Evolutionary conservation across 2,797 vertebrate genomes (phyloP).

Genomic region (Ataeniobius toweri): DNA sequence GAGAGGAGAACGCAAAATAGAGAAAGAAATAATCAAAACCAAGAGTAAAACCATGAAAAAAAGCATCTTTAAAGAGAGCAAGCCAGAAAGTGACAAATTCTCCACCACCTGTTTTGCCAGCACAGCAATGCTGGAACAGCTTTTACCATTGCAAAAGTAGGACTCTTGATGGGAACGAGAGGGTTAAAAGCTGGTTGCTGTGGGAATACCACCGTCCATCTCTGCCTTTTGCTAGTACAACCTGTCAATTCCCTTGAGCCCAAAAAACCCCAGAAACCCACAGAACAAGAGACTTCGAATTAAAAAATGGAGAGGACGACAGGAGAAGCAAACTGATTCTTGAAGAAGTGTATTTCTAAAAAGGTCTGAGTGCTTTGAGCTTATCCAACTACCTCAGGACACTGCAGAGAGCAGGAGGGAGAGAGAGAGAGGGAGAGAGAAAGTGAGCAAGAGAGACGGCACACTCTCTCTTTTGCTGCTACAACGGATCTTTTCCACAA

Average conservation of each 20-base stretch:
- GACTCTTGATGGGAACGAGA: slow-evolving; percentile 45
- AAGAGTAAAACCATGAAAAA: slow-evolving; percentile 60
- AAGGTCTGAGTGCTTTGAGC: slow-evolving; percentile 78
- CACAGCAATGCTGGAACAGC: slow-evolving; percentile 63
- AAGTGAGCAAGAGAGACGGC: slow-evolving; percentile 54
- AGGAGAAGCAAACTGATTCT: slow-evolving; percentile 76
- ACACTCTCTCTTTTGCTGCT: slow-evolving; percentile 80
- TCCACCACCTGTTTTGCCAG: slow-evolving; percentile 78
- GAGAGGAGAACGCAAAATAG: slow-evolving; percentile 88
- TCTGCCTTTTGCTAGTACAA: slow-evolving; percentile 50
- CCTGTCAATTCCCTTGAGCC: slow-evolving; percentile 53
- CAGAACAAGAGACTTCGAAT: slow-evolving; percentile 56
- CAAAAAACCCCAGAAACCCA: slow-evolving; percentile 75
- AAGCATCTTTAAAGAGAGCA: slow-evolving; percentile 40
- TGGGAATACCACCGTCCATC: slow-evolving; percentile 63
- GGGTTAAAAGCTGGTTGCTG: slow-evolving; percentile 70
- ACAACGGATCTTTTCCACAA: slow-evolving; percentile 79
- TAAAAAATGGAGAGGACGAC: slow-evolving; percentile 36
- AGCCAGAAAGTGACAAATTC: slow-evolving; percentile 71
- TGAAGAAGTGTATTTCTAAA: slow-evolving; percentile 75
- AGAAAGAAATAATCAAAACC: slow-evolving; percentile 11
- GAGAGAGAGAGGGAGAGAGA: slow-evolving; percentile 26
- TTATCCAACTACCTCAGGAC: slow-evolving; percentile 81
- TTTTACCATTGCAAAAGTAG: slow-evolving; percentile 60
- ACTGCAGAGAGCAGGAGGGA: slow-evolving; percentile 73